Evolutionary conservation across 2,797 vertebrate species (phyloP).

Genomic region (Epinephelus awoara): DNA sequence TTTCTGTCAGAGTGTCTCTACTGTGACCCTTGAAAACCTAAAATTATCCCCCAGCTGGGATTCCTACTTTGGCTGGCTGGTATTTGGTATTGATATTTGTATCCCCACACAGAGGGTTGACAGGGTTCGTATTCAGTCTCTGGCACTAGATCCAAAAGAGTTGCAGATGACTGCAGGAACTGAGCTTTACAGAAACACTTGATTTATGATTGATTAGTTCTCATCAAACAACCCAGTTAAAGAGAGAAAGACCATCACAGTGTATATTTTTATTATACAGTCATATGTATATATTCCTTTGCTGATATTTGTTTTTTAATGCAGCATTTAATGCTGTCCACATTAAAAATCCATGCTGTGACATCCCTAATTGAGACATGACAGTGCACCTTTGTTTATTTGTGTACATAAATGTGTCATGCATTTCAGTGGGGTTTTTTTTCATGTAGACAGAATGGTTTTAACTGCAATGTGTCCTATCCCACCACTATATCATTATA

Average conservation of each 20-base stretch:
- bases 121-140: slow-evolving; percentile 15
- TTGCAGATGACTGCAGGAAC: neutral
- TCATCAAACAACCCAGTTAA: neutral
- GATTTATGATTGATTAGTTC: neutral
- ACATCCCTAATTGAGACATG: neutral
- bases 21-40: slow-evolving; percentile 48
- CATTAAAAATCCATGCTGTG: neutral
- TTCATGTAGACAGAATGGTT: too few species aligned
- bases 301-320: neutral
- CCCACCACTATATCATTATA: neutral
- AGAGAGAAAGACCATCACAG: neutral
- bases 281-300: neutral
- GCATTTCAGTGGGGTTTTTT: neutral
- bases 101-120: neutral
- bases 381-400: neutral
- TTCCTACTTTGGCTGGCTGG: slow-evolving; percentile 37
- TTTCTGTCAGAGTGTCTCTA: slow-evolving; percentile 27
- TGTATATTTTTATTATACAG: neutral
- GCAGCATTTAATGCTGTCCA: neutral
- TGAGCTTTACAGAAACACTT: neutral
- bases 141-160: neutral
- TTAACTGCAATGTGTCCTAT: too few species aligned
- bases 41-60: slow-evolving; percentile 64
- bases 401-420: neutral
- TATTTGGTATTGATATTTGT: slow-evolving; percentile 52